Evolutionary conservation across 2,888 invertebrate genomes (phyloP), one percentile per base, ranked within the genome.

Genomic region (Synergus japonicus): DNA sequence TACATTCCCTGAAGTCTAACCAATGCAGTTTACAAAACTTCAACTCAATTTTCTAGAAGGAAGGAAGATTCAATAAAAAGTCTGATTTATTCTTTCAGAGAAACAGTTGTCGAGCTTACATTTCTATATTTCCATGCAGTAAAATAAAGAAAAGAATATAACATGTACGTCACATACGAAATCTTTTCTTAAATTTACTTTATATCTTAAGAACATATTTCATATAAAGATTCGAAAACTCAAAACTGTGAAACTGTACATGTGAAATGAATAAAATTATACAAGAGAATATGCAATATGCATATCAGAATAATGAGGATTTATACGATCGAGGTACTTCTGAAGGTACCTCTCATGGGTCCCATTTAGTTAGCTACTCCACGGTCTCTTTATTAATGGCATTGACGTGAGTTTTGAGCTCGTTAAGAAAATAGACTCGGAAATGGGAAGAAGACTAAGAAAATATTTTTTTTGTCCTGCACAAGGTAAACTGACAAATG

Each of bases 1-100:
- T 29, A 63, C 63, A 63, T 22, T 63, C 63, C 29, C 63, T 65
- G 15, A 65, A 65, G 29, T 65, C 41, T 41, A 65, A 65, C 64
- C 15, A 41, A 64, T 64, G 54, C 54, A 54, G n/a, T 54, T 54
- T 54, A n/a, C 54, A 54, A 54, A 54, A 54, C n/a, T 54, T n/a
- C n/a, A 54, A 54, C 54, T 54, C 54, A 3, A n/a, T 54, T 54
- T 54, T n/a, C 54, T 9, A n/a, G 54, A 54, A 54, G n/a, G n/a
- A 9, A 54, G 54, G 54, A 54, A 54, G 9, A 54, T 54, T 54
- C 9, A 54, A 54, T 54, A 54, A n/a, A 54, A 54, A 54, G n/a
- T 54, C n/a, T 7, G 63, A 63, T 29, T 63, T 63, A 67, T 67
- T 43, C 41, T n/a, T 54, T 9, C 54, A 9, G 54, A n/a, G 49